Conservation (phyloP, 1,140 invertebrate genomes). For the Mamestra configurata region DNA sequence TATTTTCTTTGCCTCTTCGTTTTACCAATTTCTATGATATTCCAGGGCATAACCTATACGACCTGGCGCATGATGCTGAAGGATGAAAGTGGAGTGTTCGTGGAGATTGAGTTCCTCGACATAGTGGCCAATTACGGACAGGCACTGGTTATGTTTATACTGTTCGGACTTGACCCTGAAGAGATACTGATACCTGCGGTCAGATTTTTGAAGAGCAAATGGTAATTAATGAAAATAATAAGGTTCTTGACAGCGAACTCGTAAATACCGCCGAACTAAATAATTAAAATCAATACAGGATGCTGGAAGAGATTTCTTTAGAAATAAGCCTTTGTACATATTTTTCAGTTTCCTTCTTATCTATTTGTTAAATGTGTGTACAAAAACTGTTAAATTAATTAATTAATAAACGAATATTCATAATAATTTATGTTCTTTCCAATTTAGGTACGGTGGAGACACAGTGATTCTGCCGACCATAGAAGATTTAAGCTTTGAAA, state of each 20-base stretch:
- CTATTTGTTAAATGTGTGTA: too few relatives aligned
- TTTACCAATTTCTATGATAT: not conserved
- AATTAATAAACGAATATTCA: too few relatives aligned
- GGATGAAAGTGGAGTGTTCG: constrained; percentile 95
- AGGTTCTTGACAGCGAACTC: too few relatives aligned
- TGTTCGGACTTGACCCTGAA: constrained; percentile 95
- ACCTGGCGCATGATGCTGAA: constrained; percentile 96
- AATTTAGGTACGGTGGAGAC: constrained; percentile 90
- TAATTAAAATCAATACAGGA: too few relatives aligned
- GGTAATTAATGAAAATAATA: too few relatives aligned
- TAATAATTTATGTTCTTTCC: too few relatives aligned
- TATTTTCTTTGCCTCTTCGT: too few relatives aligned
- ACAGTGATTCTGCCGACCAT: constrained; percentile 91
- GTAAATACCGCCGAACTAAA: too few relatives aligned
- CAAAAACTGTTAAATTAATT: too few relatives aligned
- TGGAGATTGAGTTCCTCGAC: constrained; percentile 97
- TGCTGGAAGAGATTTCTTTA: too few relatives aligned
- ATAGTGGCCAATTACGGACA: constrained; percentile 96
- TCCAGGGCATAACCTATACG: constrained; percentile 94
- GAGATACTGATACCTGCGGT: constrained; percentile 91
- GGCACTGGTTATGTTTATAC: constrained; percentile 93
- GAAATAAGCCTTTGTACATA: too few relatives aligned
- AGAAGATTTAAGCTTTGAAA: constrained; percentile 93
- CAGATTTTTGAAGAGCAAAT: constrained; percentile 89
- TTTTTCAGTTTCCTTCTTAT: too few relatives aligned